phyloP scores from a whole-genome alignment of 2,797 vertebrate genomes.

The Eupleurogrammus muticus region DNA sequence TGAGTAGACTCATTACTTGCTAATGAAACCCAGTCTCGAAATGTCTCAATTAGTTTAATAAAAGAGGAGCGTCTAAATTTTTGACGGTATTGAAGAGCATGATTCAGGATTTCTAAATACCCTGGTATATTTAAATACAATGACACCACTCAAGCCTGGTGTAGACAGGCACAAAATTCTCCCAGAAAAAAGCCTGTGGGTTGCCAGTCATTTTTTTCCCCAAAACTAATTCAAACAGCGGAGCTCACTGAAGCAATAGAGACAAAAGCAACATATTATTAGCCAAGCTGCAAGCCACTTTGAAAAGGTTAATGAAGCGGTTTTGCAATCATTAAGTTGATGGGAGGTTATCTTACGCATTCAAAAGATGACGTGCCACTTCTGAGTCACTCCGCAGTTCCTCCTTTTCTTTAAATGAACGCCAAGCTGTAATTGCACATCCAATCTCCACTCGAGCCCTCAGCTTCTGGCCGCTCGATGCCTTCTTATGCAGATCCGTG shows the following conservation, averaged over 20 bases:
- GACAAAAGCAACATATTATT: background rate
- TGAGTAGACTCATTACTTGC: too few relatives aligned
- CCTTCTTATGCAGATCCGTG: accelerated
- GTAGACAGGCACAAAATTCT: too few relatives aligned
- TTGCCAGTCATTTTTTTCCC: background rate
- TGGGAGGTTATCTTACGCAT: constrained; percentile 35
- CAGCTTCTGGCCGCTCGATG: accelerated
- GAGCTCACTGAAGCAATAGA: background rate
- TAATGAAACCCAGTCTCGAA: too few relatives aligned
- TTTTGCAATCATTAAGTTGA: background rate
- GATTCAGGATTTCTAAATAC: too few relatives aligned
- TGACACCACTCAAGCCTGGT: too few relatives aligned
- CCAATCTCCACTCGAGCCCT: constrained; percentile 33
- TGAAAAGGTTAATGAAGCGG: background rate
- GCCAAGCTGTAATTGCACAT: constrained; percentile 1
- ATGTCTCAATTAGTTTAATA: too few relatives aligned
- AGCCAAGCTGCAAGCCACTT: too few relatives aligned
- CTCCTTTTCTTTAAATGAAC: background rate
- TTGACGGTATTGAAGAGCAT: too few relatives aligned
- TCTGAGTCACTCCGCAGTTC: constrained; percentile 23
- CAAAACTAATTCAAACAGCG: too few relatives aligned
- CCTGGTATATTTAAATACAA: too few relatives aligned
- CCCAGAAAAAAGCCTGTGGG: too few relatives aligned
- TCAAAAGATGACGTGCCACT: constrained; percentile 31
- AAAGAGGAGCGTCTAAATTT: too few relatives aligned